These are phyloP conservation scores for Pristionchus entomophagus DNA, from an alignment of 2,888 invertebrate genomes.

Conservation along the genomic window DNA sequence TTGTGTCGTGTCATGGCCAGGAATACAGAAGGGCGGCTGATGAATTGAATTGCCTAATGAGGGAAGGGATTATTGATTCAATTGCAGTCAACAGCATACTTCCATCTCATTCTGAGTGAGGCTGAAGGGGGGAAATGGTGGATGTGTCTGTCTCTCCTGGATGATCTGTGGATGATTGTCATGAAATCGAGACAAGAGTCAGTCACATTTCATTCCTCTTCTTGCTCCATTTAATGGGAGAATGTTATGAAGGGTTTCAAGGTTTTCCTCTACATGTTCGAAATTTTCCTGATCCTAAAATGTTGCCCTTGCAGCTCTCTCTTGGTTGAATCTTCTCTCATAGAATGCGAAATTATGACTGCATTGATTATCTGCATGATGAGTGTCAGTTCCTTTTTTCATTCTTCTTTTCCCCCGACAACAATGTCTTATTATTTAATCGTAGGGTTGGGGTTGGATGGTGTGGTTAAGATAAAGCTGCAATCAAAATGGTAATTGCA, in stretches of 20 bases:
- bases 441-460: too few species aligned
- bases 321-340: conserved; percentile 42
- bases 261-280: too few species aligned
- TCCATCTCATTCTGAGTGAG: neutral
- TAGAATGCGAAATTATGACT: conserved; percentile 50
- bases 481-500: neutral
- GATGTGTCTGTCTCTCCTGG: conserved; percentile 36
- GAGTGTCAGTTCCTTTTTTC: conserved; percentile 25
- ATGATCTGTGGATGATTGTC: conserved; percentile 49
- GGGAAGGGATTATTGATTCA: neutral
- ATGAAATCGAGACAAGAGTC: conserved; percentile 51
- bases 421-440: too few species aligned
- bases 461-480: neutral
- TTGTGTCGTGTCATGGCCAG: neutral
- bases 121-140: conserved; percentile 29
- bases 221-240: neutral
- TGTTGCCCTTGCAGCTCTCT: conserved; percentile 42
- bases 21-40: neutral
- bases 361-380: conserved; percentile 40
- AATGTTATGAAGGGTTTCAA: too few species aligned
- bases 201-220: neutral
- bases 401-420: neutral
- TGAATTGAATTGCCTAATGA: too few species aligned
- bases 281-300: too few species aligned
- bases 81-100: conserved; percentile 32